Percentiles rank a stretch among this genome's conserved stretches.
Evolutionary conservation across 2,888 invertebrate species (phyloP).

Genomic region (Lochmaea capreae): DNA sequence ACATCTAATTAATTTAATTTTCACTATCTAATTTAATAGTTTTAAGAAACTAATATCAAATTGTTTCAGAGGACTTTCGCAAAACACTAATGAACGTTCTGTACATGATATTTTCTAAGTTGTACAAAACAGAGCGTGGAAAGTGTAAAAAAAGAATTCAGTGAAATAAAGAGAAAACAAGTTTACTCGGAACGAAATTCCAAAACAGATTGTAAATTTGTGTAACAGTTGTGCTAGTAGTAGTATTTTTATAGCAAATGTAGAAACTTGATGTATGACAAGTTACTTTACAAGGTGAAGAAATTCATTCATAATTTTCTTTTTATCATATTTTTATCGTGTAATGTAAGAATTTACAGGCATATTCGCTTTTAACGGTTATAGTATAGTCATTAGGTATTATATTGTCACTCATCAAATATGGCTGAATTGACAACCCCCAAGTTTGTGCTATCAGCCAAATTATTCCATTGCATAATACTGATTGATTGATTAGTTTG

Average conservation of each 20-base stretch:
- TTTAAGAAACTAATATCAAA: not conserved
- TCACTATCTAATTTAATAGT: too few species aligned
- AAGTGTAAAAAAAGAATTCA: slow-evolving; percentile 43
- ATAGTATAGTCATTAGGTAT: too few species aligned
- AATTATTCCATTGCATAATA: too few species aligned
- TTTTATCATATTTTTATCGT: not conserved
- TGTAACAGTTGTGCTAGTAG: slow-evolving; percentile 22
- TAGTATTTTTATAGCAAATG: not conserved
- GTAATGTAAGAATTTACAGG: too few species aligned
- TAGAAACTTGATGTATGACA: not conserved
- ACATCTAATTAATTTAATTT: too few species aligned
- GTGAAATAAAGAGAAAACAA: slow-evolving; percentile 43
- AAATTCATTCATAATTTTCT: not conserved
- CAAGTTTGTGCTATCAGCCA: too few species aligned
- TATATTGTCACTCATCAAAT: too few species aligned
- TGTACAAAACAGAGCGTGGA: slow-evolving; percentile 52
- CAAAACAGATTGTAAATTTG: slow-evolving; percentile 37
- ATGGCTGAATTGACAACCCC: too few species aligned
- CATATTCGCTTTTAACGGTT: too few species aligned
- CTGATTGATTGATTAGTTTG: too few species aligned
- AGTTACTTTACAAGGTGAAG: not conserved
- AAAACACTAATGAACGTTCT: slow-evolving; percentile 33
- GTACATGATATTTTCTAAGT: slow-evolving; percentile 37
- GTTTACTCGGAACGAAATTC: slow-evolving; percentile 39
- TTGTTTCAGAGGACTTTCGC: slow-evolving; percentile 35